phyloP scores from a whole-genome alignment of 2,797 vertebrate species.

The Pyrocephalus nanus region DNA sequence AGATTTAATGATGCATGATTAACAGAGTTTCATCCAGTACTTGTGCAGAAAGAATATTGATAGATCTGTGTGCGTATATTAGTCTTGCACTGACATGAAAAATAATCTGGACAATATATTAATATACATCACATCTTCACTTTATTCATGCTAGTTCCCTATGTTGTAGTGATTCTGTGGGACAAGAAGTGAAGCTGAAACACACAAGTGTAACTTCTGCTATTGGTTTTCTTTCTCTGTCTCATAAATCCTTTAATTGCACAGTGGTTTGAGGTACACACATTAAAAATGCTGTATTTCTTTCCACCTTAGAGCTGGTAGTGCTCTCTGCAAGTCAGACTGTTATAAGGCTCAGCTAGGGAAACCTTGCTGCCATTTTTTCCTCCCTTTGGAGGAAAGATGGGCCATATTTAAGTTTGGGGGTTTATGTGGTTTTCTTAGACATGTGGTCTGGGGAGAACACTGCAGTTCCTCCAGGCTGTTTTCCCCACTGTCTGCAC shows the following conservation, averaged over 20 bases:
- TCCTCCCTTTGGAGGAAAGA: background rate
- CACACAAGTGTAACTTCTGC: background rate
- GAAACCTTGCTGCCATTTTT: background rate
- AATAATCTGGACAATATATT: background rate
- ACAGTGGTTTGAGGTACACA: rapidly evolving
- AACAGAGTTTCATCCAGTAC: background rate
- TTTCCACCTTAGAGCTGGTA: background rate
- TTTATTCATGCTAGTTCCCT: rapidly evolving
- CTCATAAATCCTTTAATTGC: background rate
- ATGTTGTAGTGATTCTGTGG: background rate
- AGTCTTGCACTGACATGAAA: background rate
- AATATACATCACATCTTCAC: rapidly evolving
- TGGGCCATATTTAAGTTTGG: rapidly evolving
- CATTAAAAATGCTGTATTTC: background rate
- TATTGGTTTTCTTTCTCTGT: background rate
- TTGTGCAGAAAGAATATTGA: background rate
- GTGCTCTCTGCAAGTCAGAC: rapidly evolving
- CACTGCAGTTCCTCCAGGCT: rapidly evolving
- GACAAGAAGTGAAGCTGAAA: background rate
- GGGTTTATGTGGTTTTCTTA: background rate
- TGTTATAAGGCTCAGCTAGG: background rate
- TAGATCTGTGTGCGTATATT: background rate
- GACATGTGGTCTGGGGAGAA: rapidly evolving
- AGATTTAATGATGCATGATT: background rate
- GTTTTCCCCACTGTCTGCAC: rapidly evolving